Evolutionary conservation across 2,888 invertebrate species (phyloP), one percentile per base, ranked within the genome.

Genomic region (Aricia artaxerxes): DNA sequence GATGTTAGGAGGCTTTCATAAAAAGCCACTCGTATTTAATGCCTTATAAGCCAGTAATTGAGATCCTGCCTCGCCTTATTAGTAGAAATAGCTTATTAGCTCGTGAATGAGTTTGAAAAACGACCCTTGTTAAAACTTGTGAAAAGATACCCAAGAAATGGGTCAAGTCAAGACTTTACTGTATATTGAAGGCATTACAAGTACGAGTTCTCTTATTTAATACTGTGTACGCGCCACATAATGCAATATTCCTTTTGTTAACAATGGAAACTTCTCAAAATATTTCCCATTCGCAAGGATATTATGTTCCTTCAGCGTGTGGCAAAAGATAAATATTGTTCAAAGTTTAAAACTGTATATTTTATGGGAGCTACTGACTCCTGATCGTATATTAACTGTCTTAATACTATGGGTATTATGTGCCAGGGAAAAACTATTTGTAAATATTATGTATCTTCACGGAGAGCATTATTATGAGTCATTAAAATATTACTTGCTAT

Each of bases 141-240:
- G 76, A 53, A 49, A 53, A 44, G 53, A 53, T n/a, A 76, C 35
- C 73, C 73, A 44, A 57, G 35, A 76, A 76, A 31, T 76, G 35
- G 76, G 76, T 76, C 76, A 76, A 76, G 76, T 76, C 76, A 76
- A 76, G 76, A 76, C 53, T 76, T 76, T 76, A 76, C 53, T 24
- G 24, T 24, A 76, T 76, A 31, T 76, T 57, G 49, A 57, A 76
- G 76, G 69, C 69, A 38, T 13, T 73, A 44, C 44, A 1, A 73
- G n/a, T 69, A 69, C 69, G 31, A 38, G 35, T 69, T 38, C 35
- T 38, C 13, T 69, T 69, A 69, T 31, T 69, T 35, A 69, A 35
- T 69, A 9, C 69, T 35, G 69, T 31, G 35, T 35, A 69, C 35
- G 13, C 69, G 35, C 69, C 69, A 69, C 13, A 69, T 69, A 69